Evolutionary conservation across 1,140 invertebrate genomes (phyloP), one percentile per base, ranked within the genome.

Genomic region (Hypothenemus hampei): DNA sequence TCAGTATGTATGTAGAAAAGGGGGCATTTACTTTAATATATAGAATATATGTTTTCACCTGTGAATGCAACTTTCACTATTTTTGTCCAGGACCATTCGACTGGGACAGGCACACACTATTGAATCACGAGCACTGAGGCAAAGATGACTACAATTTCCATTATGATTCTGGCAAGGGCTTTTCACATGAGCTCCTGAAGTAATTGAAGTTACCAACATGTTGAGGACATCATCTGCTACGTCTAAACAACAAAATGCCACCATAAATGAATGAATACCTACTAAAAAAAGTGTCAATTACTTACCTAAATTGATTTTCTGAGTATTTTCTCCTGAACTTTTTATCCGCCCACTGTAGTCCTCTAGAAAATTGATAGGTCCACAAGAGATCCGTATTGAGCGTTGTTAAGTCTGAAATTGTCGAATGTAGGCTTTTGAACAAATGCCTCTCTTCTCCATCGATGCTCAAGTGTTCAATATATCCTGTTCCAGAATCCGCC

Each of bases 91-190:
- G 1, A 72, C 61, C 56, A 78, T 75, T 0, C 78, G 78, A 0
- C 75, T 58, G 0, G 86, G 81, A 63, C 86, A 89, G 0, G 79
- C 69, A 55, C 86, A 67, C 65, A 71, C 10, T 53, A 64, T 57
- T 3, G 44, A 23, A 31, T 58, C 61, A 57, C 47, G 50, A 3
- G 63, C 57, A 47, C 71, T 72, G 0, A 81, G 72, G 54, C 89
- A 92, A 8, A 87, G 67, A 66, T 91, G 84, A 11, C 83, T 81
- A 64, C 88, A 92, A 10, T 81, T 79, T 18, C 85, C 82, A 61
- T 87, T 84, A 15, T 77, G 69, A 13, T 69, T 66, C 24, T 74
- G 74, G 64, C 86, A 88, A 0, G 78, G 74, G 66, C 87, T 82
- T 3, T 69, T 19, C 3, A 58, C 26, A 3, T 58, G 41, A 47